phyloP scores from a whole-genome alignment of 1,140 invertebrate genomes.

The Drosophila aff. region DNA sequence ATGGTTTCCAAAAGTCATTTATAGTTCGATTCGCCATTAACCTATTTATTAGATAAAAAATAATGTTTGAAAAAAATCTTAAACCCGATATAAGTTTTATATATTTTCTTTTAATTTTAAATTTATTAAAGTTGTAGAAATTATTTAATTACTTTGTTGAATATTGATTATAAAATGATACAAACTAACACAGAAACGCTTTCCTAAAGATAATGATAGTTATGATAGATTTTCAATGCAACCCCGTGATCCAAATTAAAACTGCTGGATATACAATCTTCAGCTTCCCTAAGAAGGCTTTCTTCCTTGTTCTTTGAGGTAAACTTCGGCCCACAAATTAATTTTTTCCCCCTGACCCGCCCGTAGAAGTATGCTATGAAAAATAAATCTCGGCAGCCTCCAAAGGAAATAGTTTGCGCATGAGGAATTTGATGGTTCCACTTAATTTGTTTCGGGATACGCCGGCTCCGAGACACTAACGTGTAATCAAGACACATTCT shows the following conservation, averaged over 20 bases:
- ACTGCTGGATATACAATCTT: not conserved
- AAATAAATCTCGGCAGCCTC: constrained; percentile 10
- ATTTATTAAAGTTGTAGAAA: too few relatives aligned
- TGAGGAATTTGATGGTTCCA: constrained; percentile 25
- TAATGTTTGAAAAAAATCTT: too few relatives aligned
- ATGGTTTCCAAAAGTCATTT: too few relatives aligned
- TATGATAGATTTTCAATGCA: not conserved
- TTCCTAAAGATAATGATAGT: not conserved
- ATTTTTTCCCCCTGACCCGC: not conserved
- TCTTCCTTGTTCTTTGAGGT: not conserved
- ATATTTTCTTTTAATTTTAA: too few relatives aligned
- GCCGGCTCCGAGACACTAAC: constrained; percentile 3
- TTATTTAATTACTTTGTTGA: too few relatives aligned
- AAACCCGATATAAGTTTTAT: too few relatives aligned
- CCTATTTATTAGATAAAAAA: too few relatives aligned
- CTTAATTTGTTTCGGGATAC: constrained; percentile 22
- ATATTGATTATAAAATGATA: too few relatives aligned
- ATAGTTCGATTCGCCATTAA: too few relatives aligned
- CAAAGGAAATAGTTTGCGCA: constrained; percentile 39
- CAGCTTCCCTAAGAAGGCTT: not conserved
- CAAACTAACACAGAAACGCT: not conserved
- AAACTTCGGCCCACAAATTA: not conserved
- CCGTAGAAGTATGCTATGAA: constrained; percentile 39
- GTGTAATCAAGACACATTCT: constrained; percentile 30
- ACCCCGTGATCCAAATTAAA: not conserved